Conservation (phyloP, 1,140 invertebrate species). For the Drosophila tani region DNA sequence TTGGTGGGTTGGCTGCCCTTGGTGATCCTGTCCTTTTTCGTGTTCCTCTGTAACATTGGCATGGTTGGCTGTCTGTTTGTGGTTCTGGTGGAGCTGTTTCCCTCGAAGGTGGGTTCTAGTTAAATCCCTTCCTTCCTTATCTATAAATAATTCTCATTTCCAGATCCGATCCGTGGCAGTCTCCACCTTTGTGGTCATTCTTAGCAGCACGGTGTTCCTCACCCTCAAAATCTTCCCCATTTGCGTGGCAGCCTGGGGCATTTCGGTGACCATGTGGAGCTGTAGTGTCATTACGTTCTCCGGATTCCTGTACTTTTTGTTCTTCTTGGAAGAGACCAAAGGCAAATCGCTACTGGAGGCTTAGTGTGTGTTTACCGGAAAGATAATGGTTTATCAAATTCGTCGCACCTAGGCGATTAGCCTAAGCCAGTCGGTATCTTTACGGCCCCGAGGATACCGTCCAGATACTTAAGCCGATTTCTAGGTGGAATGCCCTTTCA, state of each 20-base stretch:
- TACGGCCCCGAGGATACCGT: conserved; percentile 17
- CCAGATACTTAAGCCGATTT: conserved; percentile 28
- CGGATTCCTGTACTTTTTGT: conserved; percentile 45
- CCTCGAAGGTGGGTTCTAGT: conserved; percentile 48
- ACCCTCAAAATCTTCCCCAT: conserved; percentile 72
- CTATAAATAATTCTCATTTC: not conserved
- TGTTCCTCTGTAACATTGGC: conserved; percentile 71
- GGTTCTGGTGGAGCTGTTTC: conserved; percentile 70
- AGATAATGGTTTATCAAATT: conserved; percentile 32
- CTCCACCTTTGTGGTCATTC: conserved; percentile 53
- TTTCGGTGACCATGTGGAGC: conserved; percentile 58
- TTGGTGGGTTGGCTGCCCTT: conserved; percentile 69
- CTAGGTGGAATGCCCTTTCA: conserved; percentile 8
- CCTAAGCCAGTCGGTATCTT: conserved; percentile 33
- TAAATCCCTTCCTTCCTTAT: too few species aligned
- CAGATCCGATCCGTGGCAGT: conserved; percentile 67
- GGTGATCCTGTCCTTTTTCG: conserved; percentile 54
- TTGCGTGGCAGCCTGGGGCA: conserved; percentile 52
- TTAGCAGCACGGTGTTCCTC: conserved; percentile 61
- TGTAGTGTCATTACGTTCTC: conserved; percentile 45
- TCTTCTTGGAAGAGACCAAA: conserved; percentile 65
- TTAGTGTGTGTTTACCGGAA: conserved; percentile 23
- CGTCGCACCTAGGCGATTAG: conserved; percentile 28
- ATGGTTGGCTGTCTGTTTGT: conserved; percentile 73
- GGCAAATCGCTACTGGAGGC: conserved; percentile 72